Evolutionary conservation across 2,113 vertebrate genomes (phyloP), one percentile per base, ranked within the genome.

Genomic region (Phainopepla nitens): DNA sequence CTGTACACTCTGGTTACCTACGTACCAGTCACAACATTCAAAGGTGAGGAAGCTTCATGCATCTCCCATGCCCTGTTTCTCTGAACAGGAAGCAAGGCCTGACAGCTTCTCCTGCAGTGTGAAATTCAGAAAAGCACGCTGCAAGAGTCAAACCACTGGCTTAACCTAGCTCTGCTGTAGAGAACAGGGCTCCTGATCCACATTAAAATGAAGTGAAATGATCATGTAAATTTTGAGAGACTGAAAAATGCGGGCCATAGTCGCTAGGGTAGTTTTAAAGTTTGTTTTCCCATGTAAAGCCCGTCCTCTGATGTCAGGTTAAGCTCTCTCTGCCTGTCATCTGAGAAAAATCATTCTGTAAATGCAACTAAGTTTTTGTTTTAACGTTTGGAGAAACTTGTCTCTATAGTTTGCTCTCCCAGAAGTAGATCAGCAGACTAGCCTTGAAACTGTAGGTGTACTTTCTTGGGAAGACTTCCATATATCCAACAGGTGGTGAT

Each of bases 1-100:
- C 98, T 99, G 0, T 99, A 99, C 93, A 99, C 99, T 3, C 96
- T 99, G 97, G 99, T 99, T 62, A 99, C 99, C 53, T 99, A 99
- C 0, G 99, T 99, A 82, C 99, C 99, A 70, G 99, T 99, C 93
- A 99, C 99, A 80, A 99, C 99, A 17, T 99, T 98, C 98, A 99
- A 99, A 99, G 99, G 99, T 99, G 89, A 97, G 97, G 79, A 88
- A 97, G 94, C 68, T n/a, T 71, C 10, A 1, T 17, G 44, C 31
- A 0, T 15, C 44, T 66, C 56, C 57, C 6, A 0, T 3, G 7
- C 15, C 0, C 0, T 7, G 6, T 23, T 36, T 54, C 24, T 61
- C 41, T 73, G 44, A 79, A 35, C 39, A 47, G 11, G 20, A n/a
- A 53, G 49, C 5, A 16, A 10, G 68, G 61, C 11, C 33, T 29